Conservation (phyloP, 1,140 invertebrate genomes). For the Sycobia sp. region DNA sequence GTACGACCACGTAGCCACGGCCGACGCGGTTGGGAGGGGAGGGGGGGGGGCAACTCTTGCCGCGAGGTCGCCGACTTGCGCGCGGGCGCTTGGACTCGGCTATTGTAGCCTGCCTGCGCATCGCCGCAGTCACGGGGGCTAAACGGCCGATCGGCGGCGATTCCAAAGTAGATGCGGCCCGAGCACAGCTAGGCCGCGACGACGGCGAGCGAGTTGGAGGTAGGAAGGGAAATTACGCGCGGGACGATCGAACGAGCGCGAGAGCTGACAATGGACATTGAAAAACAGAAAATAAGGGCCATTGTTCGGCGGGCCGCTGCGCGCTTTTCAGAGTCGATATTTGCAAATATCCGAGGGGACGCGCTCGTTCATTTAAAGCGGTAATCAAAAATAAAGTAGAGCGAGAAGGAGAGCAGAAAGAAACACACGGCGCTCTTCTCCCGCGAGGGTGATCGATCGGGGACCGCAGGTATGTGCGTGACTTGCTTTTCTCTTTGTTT, state of each 20-base stretch:
- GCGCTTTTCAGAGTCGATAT: conserved; percentile 61
- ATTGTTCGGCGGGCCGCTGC: conserved; percentile 54
- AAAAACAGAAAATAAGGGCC: conserved; percentile 60
- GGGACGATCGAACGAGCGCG: neutral
- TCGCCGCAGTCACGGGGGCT: too few relatives aligned
- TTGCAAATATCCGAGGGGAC: conserved; percentile 55
- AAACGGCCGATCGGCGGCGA: conserved; percentile 8
- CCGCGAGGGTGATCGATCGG: too few relatives aligned
- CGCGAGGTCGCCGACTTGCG: too few relatives aligned
- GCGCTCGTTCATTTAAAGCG: conserved; percentile 10
- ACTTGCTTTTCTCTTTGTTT: too few relatives aligned
- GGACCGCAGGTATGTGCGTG: too few relatives aligned
- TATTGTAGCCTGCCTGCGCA: too few relatives aligned
- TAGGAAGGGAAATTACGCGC: too few relatives aligned
- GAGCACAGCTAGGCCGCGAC: neutral
- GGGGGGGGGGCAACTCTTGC: too few relatives aligned
- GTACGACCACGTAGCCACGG: too few relatives aligned
- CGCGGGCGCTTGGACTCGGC: too few relatives aligned
- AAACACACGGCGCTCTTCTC: neutral
- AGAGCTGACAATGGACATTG: conserved; percentile 53
- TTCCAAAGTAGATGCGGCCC: neutral
- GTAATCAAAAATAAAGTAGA: conserved; percentile 29
- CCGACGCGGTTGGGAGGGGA: too few relatives aligned
- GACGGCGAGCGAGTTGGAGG: neutral
- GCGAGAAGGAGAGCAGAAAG: neutral